A percentile compares a stretch with the other conserved stretches of the same genome.
Conservation (phyloP, 2,888 invertebrate species). For the Balanococcus diminutus region DNA sequence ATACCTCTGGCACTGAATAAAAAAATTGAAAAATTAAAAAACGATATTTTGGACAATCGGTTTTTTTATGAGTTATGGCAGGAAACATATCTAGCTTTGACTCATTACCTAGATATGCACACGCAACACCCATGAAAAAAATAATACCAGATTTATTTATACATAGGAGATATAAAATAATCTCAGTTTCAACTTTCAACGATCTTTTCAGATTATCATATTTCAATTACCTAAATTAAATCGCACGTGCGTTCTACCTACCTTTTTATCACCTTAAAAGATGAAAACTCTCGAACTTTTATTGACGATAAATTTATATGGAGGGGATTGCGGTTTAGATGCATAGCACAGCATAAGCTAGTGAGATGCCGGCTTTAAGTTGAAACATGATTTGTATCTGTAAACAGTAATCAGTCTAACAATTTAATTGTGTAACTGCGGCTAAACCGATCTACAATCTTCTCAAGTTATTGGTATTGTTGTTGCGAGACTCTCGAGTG, state of each 20-base stretch:
- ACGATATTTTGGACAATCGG: too few relatives aligned
- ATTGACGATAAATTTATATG: background rate
- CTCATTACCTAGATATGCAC: too few relatives aligned
- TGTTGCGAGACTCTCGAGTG: background rate
- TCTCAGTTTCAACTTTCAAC: too few relatives aligned
- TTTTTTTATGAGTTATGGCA: too few relatives aligned
- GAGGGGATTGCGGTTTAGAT: slow-evolving; percentile 1
- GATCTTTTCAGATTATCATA: too few relatives aligned
- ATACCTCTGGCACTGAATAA: too few relatives aligned
- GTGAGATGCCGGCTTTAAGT: background rate
- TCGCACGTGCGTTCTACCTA: background rate
- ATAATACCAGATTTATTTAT: too few relatives aligned
- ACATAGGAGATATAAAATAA: too few relatives aligned
- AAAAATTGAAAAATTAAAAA: too few relatives aligned
- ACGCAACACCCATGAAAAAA: too few relatives aligned
- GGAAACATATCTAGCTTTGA: too few relatives aligned
- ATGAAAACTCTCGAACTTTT: background rate
- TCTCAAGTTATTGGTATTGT: background rate
- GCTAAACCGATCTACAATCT: background rate
- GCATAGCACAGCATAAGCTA: background rate
- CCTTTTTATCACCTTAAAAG: too few relatives aligned
- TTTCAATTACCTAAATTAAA: background rate
- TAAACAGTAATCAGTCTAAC: background rate
- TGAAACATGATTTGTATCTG: background rate
- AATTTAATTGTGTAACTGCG: background rate